A percentile compares a stretch with the other conserved stretches of the same genome.
phyloP scores from a whole-genome alignment of 2,113 vertebrate species.

The Oreotrochilus melanogaster region DNA sequence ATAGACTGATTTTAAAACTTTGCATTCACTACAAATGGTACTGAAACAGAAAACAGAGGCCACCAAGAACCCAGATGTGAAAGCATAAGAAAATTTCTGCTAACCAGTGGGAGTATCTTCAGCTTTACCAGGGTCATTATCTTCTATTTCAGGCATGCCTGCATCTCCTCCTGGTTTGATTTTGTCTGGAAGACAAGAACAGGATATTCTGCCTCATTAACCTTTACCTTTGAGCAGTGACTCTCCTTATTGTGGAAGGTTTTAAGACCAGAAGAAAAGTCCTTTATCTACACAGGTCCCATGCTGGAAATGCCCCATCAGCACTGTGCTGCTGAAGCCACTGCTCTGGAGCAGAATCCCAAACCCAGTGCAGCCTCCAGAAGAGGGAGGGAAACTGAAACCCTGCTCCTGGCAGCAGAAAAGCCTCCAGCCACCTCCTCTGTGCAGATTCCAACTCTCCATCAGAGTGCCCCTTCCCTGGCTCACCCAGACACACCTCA shows the following conservation, averaged over 20 bases:
- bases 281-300: not conserved
- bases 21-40: not conserved
- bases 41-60: not conserved
- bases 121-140: slow-evolving; percentile 90
- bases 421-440: not conserved
- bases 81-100: slow-evolving; percentile 17
- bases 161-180: slow-evolving; percentile 91
- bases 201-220: not conserved
- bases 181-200: slow-evolving; percentile 80
- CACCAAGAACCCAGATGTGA: not conserved
- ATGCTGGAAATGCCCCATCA: not conserved
- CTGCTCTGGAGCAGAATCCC: not conserved
- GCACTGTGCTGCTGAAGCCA: fast-evolving
- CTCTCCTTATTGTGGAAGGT: not conserved
- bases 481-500: not conserved
- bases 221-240: not conserved
- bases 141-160: slow-evolving; percentile 98
- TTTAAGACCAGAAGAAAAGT: not conserved
- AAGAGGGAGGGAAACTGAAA: too few relatives aligned
- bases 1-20: not conserved
- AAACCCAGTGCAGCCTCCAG: not conserved
- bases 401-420: too few relatives aligned
- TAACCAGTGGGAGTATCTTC: slow-evolving; percentile 89
- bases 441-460: not conserved
- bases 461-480: not conserved